Evolutionary conservation across 2,797 vertebrate genomes (phyloP), one percentile per base, ranked within the genome.

Genomic region (Vireo griseus): DNA sequence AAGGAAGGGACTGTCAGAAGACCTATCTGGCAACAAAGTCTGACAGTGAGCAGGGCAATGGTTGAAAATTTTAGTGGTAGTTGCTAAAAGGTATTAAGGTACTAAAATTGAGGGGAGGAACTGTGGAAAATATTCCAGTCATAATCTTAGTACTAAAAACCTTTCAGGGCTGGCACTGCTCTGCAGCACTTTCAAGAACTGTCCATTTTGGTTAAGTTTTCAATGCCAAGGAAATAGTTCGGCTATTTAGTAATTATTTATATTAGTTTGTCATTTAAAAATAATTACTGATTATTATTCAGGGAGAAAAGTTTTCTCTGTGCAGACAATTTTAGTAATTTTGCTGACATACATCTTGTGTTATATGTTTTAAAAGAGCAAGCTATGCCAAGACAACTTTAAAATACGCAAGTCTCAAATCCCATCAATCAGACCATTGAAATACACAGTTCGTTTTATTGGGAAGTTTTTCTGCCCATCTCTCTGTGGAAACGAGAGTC

Each of bases 121-220:
- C 66, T 74, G 29, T 28, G 47, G 79, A 92, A 94, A 91, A 88
- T 77, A 94, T 77, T 95, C 83, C 47, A 65, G 65, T 65, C 79
- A 72, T 29, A 87, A 76, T 75, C 58, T 80, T 26, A 40, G 73
- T 47, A 91, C 94, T 76, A 87, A 93, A 87, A 92, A 61, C 4
- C 55, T 85, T 71, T 52, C 68, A 95, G 31, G 42, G 33, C 68
- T 96, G 77, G 78, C 68, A 88, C 8, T 54, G 42, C 20, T 90
- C 54, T 47, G 72, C 54, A 68, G 82, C 54, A 66, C 81, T 78
- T 81, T 83, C 0, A 9, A 90, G 76, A 94, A 90, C 33, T 83
- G 54, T 48, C 18, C 16, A 6, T 77, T 92, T 91, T 80, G 61
- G 75, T 91, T 66, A 82, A 26, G 44, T 90, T 91, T 91, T 72